Percentiles rank a stretch among this genome's conserved stretches.
Evolutionary conservation across 1,140 invertebrate genomes (phyloP).

Genomic region (Bacillus rossius): DNA sequence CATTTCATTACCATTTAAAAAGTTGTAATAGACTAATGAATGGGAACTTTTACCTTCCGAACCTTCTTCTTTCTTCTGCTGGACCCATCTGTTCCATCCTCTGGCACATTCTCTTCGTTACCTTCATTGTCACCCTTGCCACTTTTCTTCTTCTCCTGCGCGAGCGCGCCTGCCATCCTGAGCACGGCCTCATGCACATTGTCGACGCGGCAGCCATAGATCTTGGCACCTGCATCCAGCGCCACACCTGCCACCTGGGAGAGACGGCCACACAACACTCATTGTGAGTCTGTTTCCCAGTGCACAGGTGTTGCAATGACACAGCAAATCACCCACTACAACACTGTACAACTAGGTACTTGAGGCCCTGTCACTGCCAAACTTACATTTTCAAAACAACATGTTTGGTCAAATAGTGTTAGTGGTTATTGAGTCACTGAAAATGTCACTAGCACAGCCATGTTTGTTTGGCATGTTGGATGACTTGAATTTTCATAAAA

Average conservation of each 20-base stretch:
- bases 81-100: background rate
- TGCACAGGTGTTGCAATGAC: too few relatives aligned
- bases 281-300: background rate
- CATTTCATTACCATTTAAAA: too few relatives aligned
- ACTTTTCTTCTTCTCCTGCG: conserved; percentile 30
- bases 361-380: too few relatives aligned
- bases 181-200: conserved; percentile 68
- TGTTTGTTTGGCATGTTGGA: too few relatives aligned
- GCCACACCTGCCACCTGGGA: conserved; percentile 67
- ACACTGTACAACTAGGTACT: too few relatives aligned
- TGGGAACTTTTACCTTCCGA: background rate
- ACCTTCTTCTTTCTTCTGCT: conserved; percentile 4
- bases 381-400: too few relatives aligned
- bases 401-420: too few relatives aligned
- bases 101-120: conserved; percentile 23
- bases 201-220: conserved; percentile 77
- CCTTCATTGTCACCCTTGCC: conserved; percentile 29
- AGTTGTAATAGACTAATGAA: too few relatives aligned
- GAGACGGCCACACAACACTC: background rate
- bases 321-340: background rate
- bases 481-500: too few relatives aligned
- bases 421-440: too few relatives aligned
- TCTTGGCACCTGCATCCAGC: conserved; percentile 75
- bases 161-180: conserved; percentile 65
- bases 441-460: too few relatives aligned